A percentile compares a stretch with the other conserved stretches of the same genome.
Evolutionary conservation across 2,113 vertebrate species (phyloP).

Genomic region (Setophaga kirtlandii): DNA sequence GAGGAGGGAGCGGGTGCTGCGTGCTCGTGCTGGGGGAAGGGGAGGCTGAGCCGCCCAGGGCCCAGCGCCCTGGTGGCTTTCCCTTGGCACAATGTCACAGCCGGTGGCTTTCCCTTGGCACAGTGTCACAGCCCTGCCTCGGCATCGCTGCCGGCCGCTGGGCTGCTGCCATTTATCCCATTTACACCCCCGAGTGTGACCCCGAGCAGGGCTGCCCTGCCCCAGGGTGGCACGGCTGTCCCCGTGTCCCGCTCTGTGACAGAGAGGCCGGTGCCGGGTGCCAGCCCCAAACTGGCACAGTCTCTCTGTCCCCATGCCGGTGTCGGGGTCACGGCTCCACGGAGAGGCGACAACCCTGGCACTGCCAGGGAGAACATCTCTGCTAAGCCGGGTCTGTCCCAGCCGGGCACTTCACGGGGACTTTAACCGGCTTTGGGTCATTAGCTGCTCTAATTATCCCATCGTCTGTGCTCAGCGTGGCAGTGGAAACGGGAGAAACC

Average conservation of each 20-base stretch:
- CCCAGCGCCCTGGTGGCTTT: background rate
- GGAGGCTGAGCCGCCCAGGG: background rate
- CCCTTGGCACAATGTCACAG: background rate
- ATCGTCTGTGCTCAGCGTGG: conserved; percentile 17
- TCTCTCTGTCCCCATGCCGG: accelerated
- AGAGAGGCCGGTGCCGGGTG: background rate
- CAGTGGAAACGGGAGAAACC: background rate
- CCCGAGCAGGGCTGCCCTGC: background rate
- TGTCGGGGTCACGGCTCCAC: background rate
- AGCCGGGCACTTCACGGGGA: conserved; percentile 54
- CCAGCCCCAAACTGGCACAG: accelerated
- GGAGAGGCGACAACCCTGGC: background rate
- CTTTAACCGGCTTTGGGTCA: conserved; percentile 72
- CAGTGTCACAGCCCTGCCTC: background rate
- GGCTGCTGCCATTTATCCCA: background rate
- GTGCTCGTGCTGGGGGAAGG: background rate
- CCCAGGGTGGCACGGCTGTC: background rate
- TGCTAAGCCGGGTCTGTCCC: conserved; percentile 10
- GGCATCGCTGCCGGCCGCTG: accelerated
- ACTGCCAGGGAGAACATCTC: background rate
- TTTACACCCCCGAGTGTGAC: accelerated
- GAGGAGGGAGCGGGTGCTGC: background rate
- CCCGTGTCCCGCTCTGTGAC: accelerated
- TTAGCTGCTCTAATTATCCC: conserved; percentile 74
- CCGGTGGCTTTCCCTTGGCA: background rate